Conservation (phyloP, 2,888 invertebrate genomes). For the Lymantria monacha region DNA sequence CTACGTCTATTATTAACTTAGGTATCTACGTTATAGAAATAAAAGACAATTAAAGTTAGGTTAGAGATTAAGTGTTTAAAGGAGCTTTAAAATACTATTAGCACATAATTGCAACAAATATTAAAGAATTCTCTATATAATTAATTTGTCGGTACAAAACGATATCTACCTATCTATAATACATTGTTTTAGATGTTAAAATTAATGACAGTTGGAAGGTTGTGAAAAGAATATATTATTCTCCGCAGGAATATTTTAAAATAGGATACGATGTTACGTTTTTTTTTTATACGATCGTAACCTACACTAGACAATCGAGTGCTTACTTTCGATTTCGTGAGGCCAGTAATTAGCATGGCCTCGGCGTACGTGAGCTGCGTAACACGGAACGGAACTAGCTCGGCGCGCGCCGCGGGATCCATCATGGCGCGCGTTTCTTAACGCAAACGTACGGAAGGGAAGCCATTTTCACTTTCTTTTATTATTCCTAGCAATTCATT, state of each 20-base stretch:
- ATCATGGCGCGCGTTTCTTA: conserved; percentile 33
- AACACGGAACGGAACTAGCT: conserved; percentile 69
- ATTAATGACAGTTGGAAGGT: too few relatives aligned
- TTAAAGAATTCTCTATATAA: too few relatives aligned
- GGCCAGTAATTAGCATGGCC: conserved; percentile 76
- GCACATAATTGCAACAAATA: too few relatives aligned
- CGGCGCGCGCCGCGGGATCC: conserved; percentile 39
- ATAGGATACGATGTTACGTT: conserved; percentile 51
- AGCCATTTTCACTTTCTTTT: conserved; percentile 75
- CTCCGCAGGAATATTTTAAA: conserved; percentile 21
- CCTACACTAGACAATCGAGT: conserved; percentile 56
- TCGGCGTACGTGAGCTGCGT: conserved; percentile 69
- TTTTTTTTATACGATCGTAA: conserved; percentile 55
- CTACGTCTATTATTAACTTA: too few relatives aligned
- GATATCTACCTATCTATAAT: too few relatives aligned
- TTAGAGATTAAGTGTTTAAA: too few relatives aligned
- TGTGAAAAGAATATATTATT: too few relatives aligned
- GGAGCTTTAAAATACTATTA: too few relatives aligned
- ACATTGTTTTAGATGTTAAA: too few relatives aligned
- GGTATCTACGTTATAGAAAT: too few relatives aligned
- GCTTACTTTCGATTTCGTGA: conserved; percentile 78
- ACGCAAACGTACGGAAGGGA: conserved; percentile 41
- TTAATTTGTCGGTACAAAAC: too few relatives aligned
- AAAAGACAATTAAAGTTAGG: too few relatives aligned
- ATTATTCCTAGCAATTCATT: conserved; percentile 57